Conservation (phyloP, 2,113 vertebrate species). For the Heliornis fulica region DNA sequence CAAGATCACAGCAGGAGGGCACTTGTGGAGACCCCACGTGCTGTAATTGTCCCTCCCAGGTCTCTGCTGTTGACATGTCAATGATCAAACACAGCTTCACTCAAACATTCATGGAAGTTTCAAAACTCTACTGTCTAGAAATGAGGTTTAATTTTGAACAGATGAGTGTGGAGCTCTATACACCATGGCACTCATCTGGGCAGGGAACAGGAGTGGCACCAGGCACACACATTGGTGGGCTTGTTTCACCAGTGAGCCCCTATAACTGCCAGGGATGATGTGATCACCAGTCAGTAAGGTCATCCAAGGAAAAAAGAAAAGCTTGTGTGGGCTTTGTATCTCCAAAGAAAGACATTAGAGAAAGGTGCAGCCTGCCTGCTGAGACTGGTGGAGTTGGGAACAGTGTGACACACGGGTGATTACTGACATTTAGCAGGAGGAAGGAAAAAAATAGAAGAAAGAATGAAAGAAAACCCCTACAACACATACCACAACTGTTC, state of each 20-base stretch:
- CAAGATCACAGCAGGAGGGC: not conserved
- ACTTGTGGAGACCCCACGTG: not conserved
- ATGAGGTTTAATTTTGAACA: not conserved
- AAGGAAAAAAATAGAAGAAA: accelerated
- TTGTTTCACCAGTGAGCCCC: not conserved
- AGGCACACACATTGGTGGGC: accelerated
- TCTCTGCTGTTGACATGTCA: not conserved
- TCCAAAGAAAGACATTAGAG: not conserved
- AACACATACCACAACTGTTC: not conserved
- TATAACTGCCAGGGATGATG: not conserved
- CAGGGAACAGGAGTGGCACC: not conserved
- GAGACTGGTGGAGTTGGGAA: not conserved
- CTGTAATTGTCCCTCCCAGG: not conserved
- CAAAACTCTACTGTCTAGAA: not conserved
- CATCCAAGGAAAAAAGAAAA: not conserved
- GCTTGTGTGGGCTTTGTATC: not conserved
- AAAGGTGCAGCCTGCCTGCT: not conserved
- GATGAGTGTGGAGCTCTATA: not conserved
- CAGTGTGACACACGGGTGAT: not conserved
- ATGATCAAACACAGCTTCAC: not conserved
- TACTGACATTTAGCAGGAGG: not conserved
- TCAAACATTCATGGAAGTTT: not conserved
- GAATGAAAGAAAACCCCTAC: not conserved
- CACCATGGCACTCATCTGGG: not conserved
- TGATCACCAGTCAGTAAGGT: not conserved